phyloP scores from a whole-genome alignment of 2,113 vertebrate species.

The Nycticryphes semicollaris region DNA sequence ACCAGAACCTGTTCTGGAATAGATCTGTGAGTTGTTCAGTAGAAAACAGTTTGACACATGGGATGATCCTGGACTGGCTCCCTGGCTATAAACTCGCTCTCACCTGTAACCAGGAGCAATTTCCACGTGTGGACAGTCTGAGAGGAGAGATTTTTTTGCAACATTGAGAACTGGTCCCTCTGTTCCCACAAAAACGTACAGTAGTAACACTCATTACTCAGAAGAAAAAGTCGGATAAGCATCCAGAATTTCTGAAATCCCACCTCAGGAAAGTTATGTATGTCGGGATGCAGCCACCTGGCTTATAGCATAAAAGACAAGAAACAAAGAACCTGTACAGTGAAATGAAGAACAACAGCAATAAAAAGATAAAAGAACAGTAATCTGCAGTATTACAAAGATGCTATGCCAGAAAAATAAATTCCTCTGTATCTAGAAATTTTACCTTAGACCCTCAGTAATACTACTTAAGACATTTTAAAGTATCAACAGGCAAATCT shows the following conservation, averaged over 20 bases:
- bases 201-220: neutral
- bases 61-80: neutral
- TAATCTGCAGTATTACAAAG: neutral
- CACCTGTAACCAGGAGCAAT: neutral
- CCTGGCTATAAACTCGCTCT: neutral
- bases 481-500: neutral
- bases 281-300: neutral
- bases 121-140: neutral
- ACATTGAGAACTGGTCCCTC: neutral
- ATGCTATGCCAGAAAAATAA: neutral
- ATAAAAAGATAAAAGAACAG: neutral
- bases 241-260: neutral
- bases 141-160: neutral
- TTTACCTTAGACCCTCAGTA: neutral
- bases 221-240: neutral
- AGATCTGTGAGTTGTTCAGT: neutral
- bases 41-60: neutral
- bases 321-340: neutral
- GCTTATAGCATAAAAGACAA: neutral
- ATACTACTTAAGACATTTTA: neutral
- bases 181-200: neutral
- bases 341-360: neutral
- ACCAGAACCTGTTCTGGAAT: neutral
- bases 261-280: neutral
- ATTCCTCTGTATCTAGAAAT: neutral